A percentile compares a stretch with the other conserved stretches of the same genome.
Conservation (phyloP, 23 tunicate genomes). For the Styela plicata region DNA sequence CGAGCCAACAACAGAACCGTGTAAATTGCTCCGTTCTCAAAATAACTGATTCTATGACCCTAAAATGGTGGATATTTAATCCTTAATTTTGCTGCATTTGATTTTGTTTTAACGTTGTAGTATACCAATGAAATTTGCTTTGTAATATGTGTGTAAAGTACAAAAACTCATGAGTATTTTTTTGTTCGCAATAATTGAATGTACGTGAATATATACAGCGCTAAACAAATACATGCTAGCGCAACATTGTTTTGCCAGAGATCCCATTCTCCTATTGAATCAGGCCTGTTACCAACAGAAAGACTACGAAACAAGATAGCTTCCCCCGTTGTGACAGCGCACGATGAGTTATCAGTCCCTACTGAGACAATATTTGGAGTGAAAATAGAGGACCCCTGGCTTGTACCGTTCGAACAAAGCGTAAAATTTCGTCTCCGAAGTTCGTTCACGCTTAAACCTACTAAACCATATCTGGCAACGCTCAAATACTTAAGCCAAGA, state of each 20-base stretch:
- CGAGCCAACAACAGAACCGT: too few relatives aligned
- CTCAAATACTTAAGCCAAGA: conserved; percentile 87
- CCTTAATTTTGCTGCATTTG: too few relatives aligned
- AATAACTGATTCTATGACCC: too few relatives aligned
- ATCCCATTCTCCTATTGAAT: conserved; percentile 62
- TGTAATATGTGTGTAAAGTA: too few relatives aligned
- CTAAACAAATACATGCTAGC: conserved; percentile 32
- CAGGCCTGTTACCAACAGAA: conserved; percentile 20
- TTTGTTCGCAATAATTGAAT: conserved; percentile 66
- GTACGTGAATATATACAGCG: conserved; percentile 65
- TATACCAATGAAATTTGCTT: too few relatives aligned
- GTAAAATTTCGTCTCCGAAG: conserved; percentile 35
- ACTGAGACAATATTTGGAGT: neutral
- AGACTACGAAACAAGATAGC: conserved; percentile 24
- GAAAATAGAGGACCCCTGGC: neutral
- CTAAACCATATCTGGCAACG: conserved; percentile 38
- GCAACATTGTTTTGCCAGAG: conserved; percentile 73
- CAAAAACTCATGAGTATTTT: conserved; percentile 32
- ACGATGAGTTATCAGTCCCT: neutral
- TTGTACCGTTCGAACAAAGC: conserved; percentile 17
- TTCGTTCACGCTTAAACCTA: conserved; percentile 53
- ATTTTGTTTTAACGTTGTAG: too few relatives aligned
- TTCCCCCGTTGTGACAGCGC: conserved; percentile 31
- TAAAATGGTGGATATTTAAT: too few relatives aligned
- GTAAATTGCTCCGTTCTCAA: too few relatives aligned